Evolutionary conservation across 2,888 invertebrate species (phyloP).

Genomic region (Ypsolopha scabrella): DNA sequence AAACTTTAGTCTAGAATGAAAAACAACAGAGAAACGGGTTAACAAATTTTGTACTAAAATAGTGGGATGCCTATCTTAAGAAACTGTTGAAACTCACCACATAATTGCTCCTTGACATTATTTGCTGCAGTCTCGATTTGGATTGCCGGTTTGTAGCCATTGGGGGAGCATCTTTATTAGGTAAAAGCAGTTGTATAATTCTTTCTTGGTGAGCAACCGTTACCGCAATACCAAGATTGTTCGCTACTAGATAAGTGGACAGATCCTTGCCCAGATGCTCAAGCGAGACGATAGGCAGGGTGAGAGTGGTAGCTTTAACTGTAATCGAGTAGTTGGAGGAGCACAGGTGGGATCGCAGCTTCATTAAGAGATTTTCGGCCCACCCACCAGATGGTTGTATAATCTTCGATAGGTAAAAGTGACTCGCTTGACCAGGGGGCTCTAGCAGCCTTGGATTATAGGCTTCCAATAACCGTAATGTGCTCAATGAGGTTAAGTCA

Average conservation of each 20-base stretch:
- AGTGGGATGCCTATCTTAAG: too few species aligned
- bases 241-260: slow-evolving; percentile 48
- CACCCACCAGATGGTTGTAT: slow-evolving; percentile 63
- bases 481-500: slow-evolving; percentile 69
- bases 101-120: slow-evolving; percentile 40
- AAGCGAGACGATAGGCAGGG: slow-evolving; percentile 51
- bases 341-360: slow-evolving; percentile 50
- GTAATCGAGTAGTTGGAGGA: slow-evolving; percentile 47
- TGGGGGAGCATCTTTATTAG: slow-evolving; percentile 27
- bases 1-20: too few species aligned
- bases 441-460: slow-evolving; percentile 59
- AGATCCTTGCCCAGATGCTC: slow-evolving; percentile 61
- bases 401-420: slow-evolving; percentile 71
- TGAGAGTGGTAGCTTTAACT: slow-evolving; percentile 44
- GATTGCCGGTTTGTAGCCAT: slow-evolving; percentile 32
- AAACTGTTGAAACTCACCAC: slow-evolving; percentile 24
- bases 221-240: slow-evolving; percentile 53
- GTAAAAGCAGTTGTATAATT: slow-evolving; percentile 30
- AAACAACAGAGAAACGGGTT: too few species aligned
- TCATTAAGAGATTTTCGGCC: slow-evolving; percentile 55
- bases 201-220: slow-evolving; percentile 61
- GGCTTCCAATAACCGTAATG: slow-evolving; percentile 68
- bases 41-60: too few species aligned
- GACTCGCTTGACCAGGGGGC: slow-evolving; percentile 69
- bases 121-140: slow-evolving; percentile 39